Evolutionary conservation across 2,888 invertebrate species (phyloP).

Genomic region (Acanthopleura granulata): DNA sequence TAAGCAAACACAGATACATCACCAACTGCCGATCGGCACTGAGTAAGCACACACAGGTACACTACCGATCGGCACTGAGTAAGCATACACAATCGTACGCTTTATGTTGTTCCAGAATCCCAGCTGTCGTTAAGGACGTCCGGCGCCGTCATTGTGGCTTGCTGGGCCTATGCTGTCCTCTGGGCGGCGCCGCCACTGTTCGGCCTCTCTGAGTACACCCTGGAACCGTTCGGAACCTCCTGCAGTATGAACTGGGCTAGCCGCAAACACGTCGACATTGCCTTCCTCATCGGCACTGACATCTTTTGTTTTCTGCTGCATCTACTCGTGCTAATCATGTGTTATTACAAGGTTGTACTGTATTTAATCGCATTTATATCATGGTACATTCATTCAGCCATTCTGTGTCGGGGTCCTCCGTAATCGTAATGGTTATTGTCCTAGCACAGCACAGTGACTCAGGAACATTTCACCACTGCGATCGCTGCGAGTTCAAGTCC

Average conservation of each 20-base stretch:
- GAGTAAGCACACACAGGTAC: conserved; percentile 14
- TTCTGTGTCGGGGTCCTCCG: too few relatives aligned
- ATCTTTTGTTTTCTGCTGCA: conserved; percentile 21
- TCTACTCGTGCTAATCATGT: neutral
- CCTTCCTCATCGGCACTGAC: conserved; percentile 8
- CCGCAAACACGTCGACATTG: neutral
- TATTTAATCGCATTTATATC: too few relatives aligned
- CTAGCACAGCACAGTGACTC: too few relatives aligned
- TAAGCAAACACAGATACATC: conserved; percentile 21
- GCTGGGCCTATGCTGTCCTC: conserved; percentile 19
- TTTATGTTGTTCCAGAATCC: neutral
- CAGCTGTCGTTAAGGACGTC: neutral
- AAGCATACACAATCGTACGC: conserved; percentile 15
- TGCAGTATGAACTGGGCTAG: conserved; percentile 24
- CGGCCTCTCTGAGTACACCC: conserved; percentile 21
- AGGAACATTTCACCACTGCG: too few relatives aligned
- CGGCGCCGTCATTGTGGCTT: neutral
- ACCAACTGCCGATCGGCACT: conserved; percentile 8
- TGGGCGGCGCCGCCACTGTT: conserved; percentile 5
- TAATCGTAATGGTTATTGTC: too few relatives aligned
- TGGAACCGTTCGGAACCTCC: conserved; percentile 21
- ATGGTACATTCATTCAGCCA: too few relatives aligned
- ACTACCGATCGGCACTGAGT: too few relatives aligned
- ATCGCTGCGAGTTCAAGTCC: too few relatives aligned
- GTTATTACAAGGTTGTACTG: conserved; percentile 13